These are phyloP conservation scores for Triplophysa bombifrons DNA, from an alignment of 2,797 vertebrate species.

Conservation along the genomic window DNA sequence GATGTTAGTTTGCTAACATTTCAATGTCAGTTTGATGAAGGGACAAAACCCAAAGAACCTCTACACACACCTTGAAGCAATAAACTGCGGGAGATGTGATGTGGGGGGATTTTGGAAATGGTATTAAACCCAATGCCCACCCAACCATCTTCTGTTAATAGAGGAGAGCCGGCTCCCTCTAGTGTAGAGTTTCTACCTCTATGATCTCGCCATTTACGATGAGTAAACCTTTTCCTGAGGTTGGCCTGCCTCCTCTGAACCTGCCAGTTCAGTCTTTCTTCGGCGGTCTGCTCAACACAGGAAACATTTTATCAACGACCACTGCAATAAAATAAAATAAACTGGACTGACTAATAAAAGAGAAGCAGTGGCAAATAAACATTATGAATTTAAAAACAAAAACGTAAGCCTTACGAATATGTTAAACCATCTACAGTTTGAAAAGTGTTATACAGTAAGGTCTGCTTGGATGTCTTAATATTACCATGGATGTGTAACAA, in stretches of 20 bases:
- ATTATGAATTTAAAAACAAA: too few relatives aligned
- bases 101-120: slow-evolving; percentile 16
- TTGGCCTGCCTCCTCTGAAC: slow-evolving; percentile 51
- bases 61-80: slow-evolving; percentile 39
- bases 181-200: slow-evolving; percentile 15
- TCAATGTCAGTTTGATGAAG: not conserved
- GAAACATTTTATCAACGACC: not conserved
- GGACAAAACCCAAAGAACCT: not conserved
- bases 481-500: not conserved
- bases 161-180: slow-evolving; percentile 33
- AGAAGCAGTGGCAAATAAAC: too few relatives aligned
- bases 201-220: not conserved
- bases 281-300: slow-evolving; percentile 38
- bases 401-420: too few relatives aligned
- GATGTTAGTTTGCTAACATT: not conserved
- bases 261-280: slow-evolving; percentile 50
- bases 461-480: not conserved
- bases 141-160: not conserved
- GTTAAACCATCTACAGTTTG: too few relatives aligned
- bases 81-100: not conserved
- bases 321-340: too few relatives aligned
- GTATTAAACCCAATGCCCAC: slow-evolving; percentile 9
- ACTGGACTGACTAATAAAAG: too few relatives aligned
- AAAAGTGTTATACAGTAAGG: not conserved
- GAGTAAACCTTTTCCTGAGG: slow-evolving; percentile 46